Evolutionary conservation across 1,140 invertebrate species (phyloP).

Genomic region (Ectropis grisescens): DNA sequence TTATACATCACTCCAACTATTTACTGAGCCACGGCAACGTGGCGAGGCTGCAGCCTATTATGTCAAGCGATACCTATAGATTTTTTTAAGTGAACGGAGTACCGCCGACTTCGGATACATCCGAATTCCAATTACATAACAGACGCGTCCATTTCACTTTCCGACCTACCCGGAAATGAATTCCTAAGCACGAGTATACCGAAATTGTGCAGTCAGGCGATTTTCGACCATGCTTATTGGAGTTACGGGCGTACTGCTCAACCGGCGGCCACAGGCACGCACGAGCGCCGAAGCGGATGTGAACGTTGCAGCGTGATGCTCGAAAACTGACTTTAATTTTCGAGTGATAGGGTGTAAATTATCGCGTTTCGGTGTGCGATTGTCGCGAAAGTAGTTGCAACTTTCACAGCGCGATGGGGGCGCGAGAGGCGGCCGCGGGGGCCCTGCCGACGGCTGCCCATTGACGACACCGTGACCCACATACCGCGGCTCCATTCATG

Average conservation of each 20-base stretch:
- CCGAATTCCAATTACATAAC: slow-evolving; percentile 69
- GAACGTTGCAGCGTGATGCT: slow-evolving; percentile 30
- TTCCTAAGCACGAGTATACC: slow-evolving; percentile 66
- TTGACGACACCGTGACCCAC: slow-evolving; percentile 66
- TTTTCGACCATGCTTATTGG: too few relatives aligned
- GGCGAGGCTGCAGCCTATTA: slow-evolving; percentile 34
- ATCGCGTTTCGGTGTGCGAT: slow-evolving; percentile 21
- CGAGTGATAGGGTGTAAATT: slow-evolving; percentile 46
- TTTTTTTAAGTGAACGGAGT: slow-evolving; percentile 64
- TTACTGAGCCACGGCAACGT: slow-evolving; percentile 37
- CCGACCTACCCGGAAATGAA: slow-evolving; percentile 68
- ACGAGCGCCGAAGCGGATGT: slow-evolving; percentile 61
- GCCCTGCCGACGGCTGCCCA: slow-evolving; percentile 50
- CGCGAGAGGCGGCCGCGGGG: slow-evolving; percentile 48
- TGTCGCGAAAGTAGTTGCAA: slow-evolving; percentile 63
- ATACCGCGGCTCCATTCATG: slow-evolving; percentile 63
- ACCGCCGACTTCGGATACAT: slow-evolving; percentile 64
- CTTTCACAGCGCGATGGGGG: slow-evolving; percentile 61
- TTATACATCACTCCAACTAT: slow-evolving; percentile 26
- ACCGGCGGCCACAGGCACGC: too few relatives aligned
- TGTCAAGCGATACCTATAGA: slow-evolving; percentile 60
- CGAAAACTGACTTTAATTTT: slow-evolving; percentile 55
- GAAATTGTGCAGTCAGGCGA: slow-evolving; percentile 37
- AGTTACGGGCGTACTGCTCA: too few relatives aligned
- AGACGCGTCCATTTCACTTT: slow-evolving; percentile 69